A percentile compares a stretch with the other conserved stretches of the same genome.
These are phyloP conservation scores for Ailurus styani DNA, from an alignment of 2,113 vertebrate species.

Conservation along the genomic window DNA sequence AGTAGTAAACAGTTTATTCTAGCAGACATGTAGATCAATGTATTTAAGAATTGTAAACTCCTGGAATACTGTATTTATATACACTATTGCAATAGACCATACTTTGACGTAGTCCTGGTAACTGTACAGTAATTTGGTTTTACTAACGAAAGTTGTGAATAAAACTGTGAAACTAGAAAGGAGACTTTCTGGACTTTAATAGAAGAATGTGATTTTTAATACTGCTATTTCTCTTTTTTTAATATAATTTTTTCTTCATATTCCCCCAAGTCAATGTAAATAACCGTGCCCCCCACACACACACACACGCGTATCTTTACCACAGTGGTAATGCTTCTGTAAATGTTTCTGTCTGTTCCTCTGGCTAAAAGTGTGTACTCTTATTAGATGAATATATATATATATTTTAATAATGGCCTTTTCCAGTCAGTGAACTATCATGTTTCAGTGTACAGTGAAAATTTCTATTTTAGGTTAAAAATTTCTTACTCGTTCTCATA, in stretches of 20 bases:
- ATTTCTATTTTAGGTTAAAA: slow-evolving; percentile 51
- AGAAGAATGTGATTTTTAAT: slow-evolving; percentile 82
- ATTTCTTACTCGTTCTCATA: slow-evolving; percentile 42
- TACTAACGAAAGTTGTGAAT: slow-evolving; percentile 80
- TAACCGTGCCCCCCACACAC: not conserved
- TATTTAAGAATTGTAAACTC: slow-evolving; percentile 71
- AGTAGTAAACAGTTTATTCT: slow-evolving; percentile 54
- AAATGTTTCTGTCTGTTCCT: slow-evolving; percentile 60
- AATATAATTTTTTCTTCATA: slow-evolving; percentile 63
- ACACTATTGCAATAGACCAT: slow-evolving; percentile 35
- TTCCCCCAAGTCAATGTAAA: slow-evolving; percentile 52
- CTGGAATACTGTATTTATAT: slow-evolving; percentile 71
- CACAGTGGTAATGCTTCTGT: slow-evolving; percentile 44
- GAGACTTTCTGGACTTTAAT: slow-evolving; percentile 75
- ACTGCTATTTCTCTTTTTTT: slow-evolving; percentile 74
- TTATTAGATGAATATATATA: slow-evolving; percentile 57
- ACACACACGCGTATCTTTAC: not conserved
- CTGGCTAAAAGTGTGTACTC: slow-evolving; percentile 55
- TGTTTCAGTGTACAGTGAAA: slow-evolving; percentile 58
- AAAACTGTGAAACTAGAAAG: slow-evolving; percentile 81
- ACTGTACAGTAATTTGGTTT: slow-evolving; percentile 75
- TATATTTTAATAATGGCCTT: slow-evolving; percentile 61
- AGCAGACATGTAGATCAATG: slow-evolving; percentile 65
- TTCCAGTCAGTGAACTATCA: slow-evolving; percentile 51
- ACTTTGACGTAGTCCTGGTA: slow-evolving; percentile 38